Evolutionary conservation across 2,797 vertebrate genomes (phyloP).

Genomic region (Arrhamphus sclerolepis): DNA sequence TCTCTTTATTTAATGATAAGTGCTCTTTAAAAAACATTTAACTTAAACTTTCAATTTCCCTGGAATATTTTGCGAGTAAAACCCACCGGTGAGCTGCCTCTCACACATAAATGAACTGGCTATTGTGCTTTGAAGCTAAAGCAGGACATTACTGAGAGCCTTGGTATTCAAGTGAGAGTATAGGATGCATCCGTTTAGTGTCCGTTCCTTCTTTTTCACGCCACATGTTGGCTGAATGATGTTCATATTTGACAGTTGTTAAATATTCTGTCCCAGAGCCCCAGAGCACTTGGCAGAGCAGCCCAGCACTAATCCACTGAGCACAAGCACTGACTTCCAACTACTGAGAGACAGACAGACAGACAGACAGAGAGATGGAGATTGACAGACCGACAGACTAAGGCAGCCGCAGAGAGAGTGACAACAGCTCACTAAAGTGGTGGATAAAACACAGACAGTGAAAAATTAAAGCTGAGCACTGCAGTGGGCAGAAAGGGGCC

Average conservation of each 20-base stretch:
- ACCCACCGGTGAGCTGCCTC: conserved; percentile 34
- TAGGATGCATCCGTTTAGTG: conserved; percentile 22
- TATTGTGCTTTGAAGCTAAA: conserved; percentile 7
- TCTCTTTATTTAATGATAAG: no score
- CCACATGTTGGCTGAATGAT: conserved; percentile 56
- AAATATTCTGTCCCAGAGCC: conserved; percentile 60
- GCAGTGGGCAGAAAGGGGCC: conserved; percentile 26
- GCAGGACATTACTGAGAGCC: conserved; percentile 12
- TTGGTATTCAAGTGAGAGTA: conserved; percentile 20
- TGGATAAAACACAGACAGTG: conserved; percentile 26
- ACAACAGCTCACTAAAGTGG: conserved; percentile 20
- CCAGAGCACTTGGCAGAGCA: conserved; percentile 55
- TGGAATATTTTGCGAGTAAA: conserved; percentile 22
- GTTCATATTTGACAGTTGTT: conserved; percentile 59
- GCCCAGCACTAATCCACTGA: conserved; percentile 66
- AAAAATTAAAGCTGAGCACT: conserved; percentile 16
- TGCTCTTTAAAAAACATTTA: background rate
- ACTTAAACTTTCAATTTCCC: background rate
- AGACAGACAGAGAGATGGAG: conserved; percentile 27
- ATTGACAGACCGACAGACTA: conserved; percentile 45
- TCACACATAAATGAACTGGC: conserved; percentile 2
- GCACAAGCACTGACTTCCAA: conserved; percentile 58
- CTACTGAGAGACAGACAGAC: conserved; percentile 41
- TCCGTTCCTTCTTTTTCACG: conserved; percentile 33
- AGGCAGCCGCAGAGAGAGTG: conserved; percentile 9